Evolutionary conservation across 64 coral and sea anemone genomes (phyloP), one percentile per base, ranked within the genome.

Genomic region (Montipora sp.): DNA sequence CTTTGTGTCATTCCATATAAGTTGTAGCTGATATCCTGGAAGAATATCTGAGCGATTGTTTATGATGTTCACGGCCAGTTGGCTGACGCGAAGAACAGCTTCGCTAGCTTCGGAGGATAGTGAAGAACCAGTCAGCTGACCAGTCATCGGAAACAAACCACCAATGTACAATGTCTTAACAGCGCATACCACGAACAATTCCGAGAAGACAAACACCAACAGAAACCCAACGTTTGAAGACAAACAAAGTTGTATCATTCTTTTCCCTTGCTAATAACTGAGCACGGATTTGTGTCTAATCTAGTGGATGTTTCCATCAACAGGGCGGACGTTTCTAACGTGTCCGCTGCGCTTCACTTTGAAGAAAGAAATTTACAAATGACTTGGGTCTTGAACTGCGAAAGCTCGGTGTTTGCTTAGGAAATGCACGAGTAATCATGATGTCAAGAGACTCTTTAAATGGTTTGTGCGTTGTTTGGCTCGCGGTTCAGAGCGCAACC

Each of bases 1-100:
- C 94, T 95, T 91, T 16, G 89, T 91, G 45, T 95, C 94, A 65
- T 92, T 91, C 67, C 80, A 80, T 8, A 95, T 13, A 9, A 95
- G 77, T 7, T 89, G 12, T 5, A 95, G 78, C 49, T 55, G 48
- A 70, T 95, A 95, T 9, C 50, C 90, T 50, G 78, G 83, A 75
- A 95, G 71, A 55, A 95, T 49, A 75, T 95, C 83, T 7, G 84
- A 82, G 3, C 69, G 83, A 57, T 92, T 95, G 8, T 95, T 95
- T 3, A 95, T 23, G 51, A 92, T 89, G 4, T 89, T 78, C 24
- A 95, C 43, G 14, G 94, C 94, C 22, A 82, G 72, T 67, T 95
- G 58, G 16, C 94, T 92, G 24, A 81, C 77, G 1, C 65, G 19
- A 48, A 90, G 69, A 51, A 94, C 23, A 14, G 55, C 48, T 48